phyloP scores from a whole-genome alignment of 2,113 vertebrate genomes.

The Patagioenas fasciata region DNA sequence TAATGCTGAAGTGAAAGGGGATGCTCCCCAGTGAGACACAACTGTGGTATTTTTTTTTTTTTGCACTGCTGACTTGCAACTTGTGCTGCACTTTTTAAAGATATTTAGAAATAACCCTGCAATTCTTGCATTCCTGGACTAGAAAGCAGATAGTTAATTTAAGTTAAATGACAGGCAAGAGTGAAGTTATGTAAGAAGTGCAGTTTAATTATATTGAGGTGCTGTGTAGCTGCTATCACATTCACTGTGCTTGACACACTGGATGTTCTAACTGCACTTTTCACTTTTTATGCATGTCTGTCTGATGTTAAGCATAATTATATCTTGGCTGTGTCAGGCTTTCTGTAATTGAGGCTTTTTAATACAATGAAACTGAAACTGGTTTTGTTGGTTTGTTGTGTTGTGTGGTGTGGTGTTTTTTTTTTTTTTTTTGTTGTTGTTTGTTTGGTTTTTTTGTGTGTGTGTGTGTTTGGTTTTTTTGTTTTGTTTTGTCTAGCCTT shows the following conservation, averaged over 20 bases:
- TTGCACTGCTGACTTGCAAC: not conserved
- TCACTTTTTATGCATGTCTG: not conserved
- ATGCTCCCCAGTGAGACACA: not conserved
- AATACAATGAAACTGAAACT: slow-evolving; percentile 7
- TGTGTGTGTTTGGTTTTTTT: too few species aligned
- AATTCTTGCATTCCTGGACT: not conserved
- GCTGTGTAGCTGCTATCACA: not conserved
- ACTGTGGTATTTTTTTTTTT: not conserved
- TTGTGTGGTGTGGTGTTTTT: too few species aligned
- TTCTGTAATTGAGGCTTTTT: slow-evolving; percentile 16
- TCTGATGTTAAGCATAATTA: slow-evolving; percentile 6
- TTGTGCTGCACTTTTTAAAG: not conserved
- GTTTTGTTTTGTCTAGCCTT: slow-evolving; percentile 20
- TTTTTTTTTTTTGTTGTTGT: too few species aligned
- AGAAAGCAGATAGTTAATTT: not conserved
- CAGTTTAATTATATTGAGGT: slow-evolving; percentile 7
- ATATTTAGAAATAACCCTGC: not conserved
- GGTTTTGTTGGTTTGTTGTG: too few species aligned
- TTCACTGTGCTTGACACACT: not conserved
- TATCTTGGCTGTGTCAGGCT: not conserved
- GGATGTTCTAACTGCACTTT: not conserved
- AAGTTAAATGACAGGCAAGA: too few species aligned
- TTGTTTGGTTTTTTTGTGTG: not conserved
- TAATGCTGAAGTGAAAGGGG: not conserved
- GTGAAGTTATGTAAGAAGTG: too few species aligned